A percentile compares a stretch with the other conserved stretches of the same genome.
Conservation (phyloP, 2,113 vertebrate genomes). For the Macquaria australasica region DNA sequence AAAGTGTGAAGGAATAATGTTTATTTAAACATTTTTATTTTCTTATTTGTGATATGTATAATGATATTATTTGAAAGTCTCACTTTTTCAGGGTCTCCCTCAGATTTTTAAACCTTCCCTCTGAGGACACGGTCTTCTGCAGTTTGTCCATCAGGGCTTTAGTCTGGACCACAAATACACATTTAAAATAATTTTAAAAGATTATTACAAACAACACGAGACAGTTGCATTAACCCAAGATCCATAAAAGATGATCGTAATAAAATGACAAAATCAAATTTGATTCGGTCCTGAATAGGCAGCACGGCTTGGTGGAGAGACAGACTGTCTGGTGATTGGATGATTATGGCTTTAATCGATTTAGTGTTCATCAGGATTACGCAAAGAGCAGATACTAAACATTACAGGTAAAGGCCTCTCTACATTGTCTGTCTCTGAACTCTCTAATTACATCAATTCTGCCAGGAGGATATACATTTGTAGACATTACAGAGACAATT, state of each 20-base stretch:
- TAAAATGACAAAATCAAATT: slow-evolving; percentile 25
- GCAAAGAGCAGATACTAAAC: slow-evolving; percentile 14
- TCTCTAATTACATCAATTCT: slow-evolving; percentile 16
- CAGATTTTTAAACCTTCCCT: slow-evolving; percentile 99
- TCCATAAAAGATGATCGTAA: slow-evolving; percentile 4
- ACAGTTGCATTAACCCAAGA: background rate
- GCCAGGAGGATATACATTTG: background rate
- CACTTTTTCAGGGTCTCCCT: slow-evolving; percentile 99
- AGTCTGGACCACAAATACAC: slow-evolving; percentile 83
- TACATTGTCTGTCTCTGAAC: slow-evolving; percentile 7
- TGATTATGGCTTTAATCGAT: slow-evolving; percentile 18
- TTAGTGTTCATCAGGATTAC: slow-evolving; percentile 45
- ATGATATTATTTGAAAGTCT: slow-evolving; percentile 31
- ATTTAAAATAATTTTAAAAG: background rate
- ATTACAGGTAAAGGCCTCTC: background rate
- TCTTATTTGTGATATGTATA: background rate
- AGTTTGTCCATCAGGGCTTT: slow-evolving; percentile 99
- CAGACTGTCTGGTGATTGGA: slow-evolving; percentile 41
- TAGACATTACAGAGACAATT: background rate
- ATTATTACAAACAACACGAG: background rate
- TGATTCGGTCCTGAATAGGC: background rate
- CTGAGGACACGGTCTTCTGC: slow-evolving; percentile 98
- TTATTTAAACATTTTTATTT: too few species aligned
- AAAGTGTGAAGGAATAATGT: background rate
- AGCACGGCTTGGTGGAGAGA: background rate